phyloP scores from a whole-genome alignment of 2,888 invertebrate genomes.

The Campoplex nolae region DNA sequence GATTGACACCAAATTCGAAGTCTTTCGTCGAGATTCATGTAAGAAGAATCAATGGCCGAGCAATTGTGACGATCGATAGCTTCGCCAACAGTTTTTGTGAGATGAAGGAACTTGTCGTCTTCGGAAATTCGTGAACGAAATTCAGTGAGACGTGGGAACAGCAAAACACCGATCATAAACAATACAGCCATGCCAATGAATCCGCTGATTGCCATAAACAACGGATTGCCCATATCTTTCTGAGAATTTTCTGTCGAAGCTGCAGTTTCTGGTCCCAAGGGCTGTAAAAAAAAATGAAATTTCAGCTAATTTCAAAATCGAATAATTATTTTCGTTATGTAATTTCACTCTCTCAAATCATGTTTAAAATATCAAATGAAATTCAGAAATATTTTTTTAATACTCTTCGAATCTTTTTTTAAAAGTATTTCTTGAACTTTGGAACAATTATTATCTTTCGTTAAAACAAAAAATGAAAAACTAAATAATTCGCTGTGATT shows the following conservation, averaged over 20 bases:
- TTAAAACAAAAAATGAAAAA: neutral
- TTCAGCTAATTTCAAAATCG: neutral
- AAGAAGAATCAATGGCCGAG: constrained; percentile 21
- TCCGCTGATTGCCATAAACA: constrained; percentile 87
- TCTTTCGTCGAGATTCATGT: constrained; percentile 43
- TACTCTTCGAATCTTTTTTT: neutral
- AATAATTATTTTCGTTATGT: too few species aligned
- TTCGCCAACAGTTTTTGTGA: constrained; percentile 74
- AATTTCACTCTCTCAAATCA: too few species aligned
- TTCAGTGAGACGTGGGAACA: constrained; percentile 85
- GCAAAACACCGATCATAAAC: constrained; percentile 85
- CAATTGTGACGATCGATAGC: constrained; percentile 74
- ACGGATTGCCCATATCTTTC: constrained; percentile 85
- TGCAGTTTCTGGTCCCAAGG: constrained; percentile 63
- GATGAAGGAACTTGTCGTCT: constrained; percentile 71
- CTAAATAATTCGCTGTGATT: neutral
- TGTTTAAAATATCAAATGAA: too few species aligned
- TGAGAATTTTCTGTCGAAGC: constrained; percentile 70
- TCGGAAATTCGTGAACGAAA: constrained; percentile 72
- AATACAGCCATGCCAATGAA: constrained; percentile 86
- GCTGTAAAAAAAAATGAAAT: constrained; percentile 67
- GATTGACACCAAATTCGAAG: constrained; percentile 39
- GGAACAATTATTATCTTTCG: too few species aligned
- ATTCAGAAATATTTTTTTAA: too few species aligned
- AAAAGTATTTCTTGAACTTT: neutral